Base-by-base conservation (phyloP, 1,140 invertebrate genomes). In the Theocolax elegans region DNA sequence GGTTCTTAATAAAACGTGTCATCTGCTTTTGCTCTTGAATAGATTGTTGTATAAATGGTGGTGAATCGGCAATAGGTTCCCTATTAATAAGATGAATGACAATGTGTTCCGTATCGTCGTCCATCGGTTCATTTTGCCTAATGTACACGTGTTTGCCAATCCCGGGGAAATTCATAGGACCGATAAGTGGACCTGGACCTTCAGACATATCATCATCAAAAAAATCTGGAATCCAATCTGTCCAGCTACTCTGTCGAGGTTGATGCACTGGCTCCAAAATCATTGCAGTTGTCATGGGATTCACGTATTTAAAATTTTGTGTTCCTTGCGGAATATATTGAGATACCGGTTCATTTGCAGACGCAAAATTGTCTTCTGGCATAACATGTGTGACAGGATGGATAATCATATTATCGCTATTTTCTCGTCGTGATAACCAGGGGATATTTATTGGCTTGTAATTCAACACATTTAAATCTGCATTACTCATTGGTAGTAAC, bases 141-240 rank as follows among this genome's bases (percentile, higher is more conserved):
- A 79, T 44, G n/a, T 72, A 79, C 3, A 79, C 72, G 10, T 75
- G 71, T 8, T 72, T 70, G 0, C 58, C 54, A 0, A 78, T 19
- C 0, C 77, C 77, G 1, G 77, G 75, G 9, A 79, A 53, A 1
- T 75, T 21, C 8, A 79, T 71, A 0, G 77, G 77, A 0, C 77
- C 77, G 1, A 79, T 71, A 0, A 79, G 23, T 3, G 77, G 74
- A 0, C 76, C 76, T 1, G 21, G 44, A 4, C 64, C 46, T 7
- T 68, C 69, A 0, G 64, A 13, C 0, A 66, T 48, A 1, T 71
- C 21, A 6, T 64, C 38, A 12, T 15, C 59, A 2, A 78, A 10
- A 9, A 77, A 17, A 9, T 74, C 71, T 0, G 67, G 3, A 2
- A 78, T 54, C 31, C 72, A 70, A 8, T 76, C 74, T 1, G 25